Evolutionary conservation across 2,113 vertebrate species (phyloP), one percentile per base, ranked within the genome.

Genomic region (Mormyrus lacerda): DNA sequence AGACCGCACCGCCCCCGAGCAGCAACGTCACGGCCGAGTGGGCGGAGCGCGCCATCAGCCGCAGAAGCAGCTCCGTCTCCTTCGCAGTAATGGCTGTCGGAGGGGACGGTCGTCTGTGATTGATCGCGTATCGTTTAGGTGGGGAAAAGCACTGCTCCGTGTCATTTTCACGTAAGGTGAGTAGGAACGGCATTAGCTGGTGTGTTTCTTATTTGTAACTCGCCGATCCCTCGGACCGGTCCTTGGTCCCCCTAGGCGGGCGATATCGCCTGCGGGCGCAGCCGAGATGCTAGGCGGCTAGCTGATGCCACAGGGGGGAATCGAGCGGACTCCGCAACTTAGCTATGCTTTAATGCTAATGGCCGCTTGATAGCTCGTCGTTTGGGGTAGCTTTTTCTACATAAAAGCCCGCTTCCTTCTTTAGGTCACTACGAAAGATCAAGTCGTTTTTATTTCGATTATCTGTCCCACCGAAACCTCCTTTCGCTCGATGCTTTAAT

Each of bases 51-150:
- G 27, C 3, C 61, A 27, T 27, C 61, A 69, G 61, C 10, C 27
- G 61, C 61, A 31, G 61, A 4, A 1, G 9, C 3, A 31, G 10
- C n/a, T 11, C 61, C 61, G n/a, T 3, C 27, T 69, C n/a, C 45
- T 21, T 44, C 21, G n/a, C 82, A 47, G 44, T 84, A 84, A 84
- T 84, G 82, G 82, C 82, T 84, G 82, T 84, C 82, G 82, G 39
- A 10, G 39, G 45, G 82, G 24, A 24, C n/a, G 5, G 1, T 44
- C 44, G 0, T 11, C 8, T 84, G 7, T 84, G 6, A 84, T 84
- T n/a, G 7, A 47, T 24, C 39, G 45, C 7, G 24, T 21, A 47
- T 84, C 35, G 24, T 47, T n/a, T 84, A 45, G 24, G 42, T 1
- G 82, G 21, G 10, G 82, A 4, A 21, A 84, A 19, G 8, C 24